Evolutionary conservation across 2,888 invertebrate species (phyloP).

Genomic region (Amphipyra berbera): DNA sequence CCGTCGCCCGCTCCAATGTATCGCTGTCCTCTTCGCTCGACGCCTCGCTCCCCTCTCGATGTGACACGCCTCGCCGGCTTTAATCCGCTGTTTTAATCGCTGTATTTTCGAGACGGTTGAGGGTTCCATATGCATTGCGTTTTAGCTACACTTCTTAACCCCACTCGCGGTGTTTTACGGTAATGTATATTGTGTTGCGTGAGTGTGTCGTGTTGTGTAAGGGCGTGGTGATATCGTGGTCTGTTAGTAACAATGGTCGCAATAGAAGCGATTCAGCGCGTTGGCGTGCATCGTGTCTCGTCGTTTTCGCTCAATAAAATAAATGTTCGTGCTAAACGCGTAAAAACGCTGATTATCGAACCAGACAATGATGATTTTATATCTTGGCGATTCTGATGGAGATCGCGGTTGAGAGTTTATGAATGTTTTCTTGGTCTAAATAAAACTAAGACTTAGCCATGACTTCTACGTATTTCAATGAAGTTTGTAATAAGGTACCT

Average conservation of each 20-base stretch:
- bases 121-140: slow-evolving; percentile 48
- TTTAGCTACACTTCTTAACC: background rate
- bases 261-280: slow-evolving; percentile 67
- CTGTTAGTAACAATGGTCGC: slow-evolving; percentile 64
- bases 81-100: slow-evolving; percentile 53
- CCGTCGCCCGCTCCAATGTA: slow-evolving; percentile 70
- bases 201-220: slow-evolving; percentile 30
- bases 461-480: too few species aligned
- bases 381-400: slow-evolving; percentile 22
- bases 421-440: too few species aligned
- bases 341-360: slow-evolving; percentile 49
- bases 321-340: slow-evolving; percentile 20
- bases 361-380: slow-evolving; percentile 12
- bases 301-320: slow-evolving; percentile 52
- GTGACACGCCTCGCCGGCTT: slow-evolving; percentile 67
- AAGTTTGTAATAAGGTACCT: too few species aligned
- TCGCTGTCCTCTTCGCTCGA: slow-evolving; percentile 73
- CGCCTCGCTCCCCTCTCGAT: slow-evolving; percentile 77
- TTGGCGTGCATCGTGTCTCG: slow-evolving; percentile 25
- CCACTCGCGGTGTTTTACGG: slow-evolving; percentile 4
- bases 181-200: slow-evolving; percentile 43
- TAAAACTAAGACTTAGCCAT: too few species aligned
- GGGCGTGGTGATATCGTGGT: slow-evolving; percentile 58
- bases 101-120: background rate
- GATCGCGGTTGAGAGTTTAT: background rate